A percentile compares a stretch with the other conserved stretches of the same genome.
These are phyloP conservation scores for Agapornis canus DNA, from an alignment of 2,797 vertebrate species.

Conservation along the genomic window DNA sequence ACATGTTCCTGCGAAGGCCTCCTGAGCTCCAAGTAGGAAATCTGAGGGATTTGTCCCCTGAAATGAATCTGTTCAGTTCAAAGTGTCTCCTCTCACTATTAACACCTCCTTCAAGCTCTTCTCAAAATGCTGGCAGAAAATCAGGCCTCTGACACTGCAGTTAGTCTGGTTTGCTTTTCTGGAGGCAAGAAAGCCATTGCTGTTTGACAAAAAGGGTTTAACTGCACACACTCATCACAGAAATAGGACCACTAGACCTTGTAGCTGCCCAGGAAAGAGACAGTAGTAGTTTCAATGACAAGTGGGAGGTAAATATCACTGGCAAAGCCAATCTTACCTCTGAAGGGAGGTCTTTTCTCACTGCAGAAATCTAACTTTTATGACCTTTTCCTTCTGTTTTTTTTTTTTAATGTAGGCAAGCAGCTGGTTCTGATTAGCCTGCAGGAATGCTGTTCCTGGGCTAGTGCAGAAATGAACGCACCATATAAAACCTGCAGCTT, in stretches of 20 bases:
- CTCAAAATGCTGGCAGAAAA: neutral
- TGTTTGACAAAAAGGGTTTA: neutral
- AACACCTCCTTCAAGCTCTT: neutral
- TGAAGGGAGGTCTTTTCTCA: neutral
- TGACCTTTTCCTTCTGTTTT: neutral
- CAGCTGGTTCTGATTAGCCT: neutral
- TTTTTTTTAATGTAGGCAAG: neutral
- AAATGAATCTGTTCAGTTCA: neutral
- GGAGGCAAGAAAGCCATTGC: neutral
- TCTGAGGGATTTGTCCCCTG: neutral
- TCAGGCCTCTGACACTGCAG: neutral
- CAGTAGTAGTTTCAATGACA: neutral
- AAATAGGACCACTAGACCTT: neutral
- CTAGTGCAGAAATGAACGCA: neutral
- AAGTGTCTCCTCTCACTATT: neutral
- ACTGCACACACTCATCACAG: neutral
- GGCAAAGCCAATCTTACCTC: neutral
- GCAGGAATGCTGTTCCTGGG: accelerated
- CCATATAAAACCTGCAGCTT: neutral
- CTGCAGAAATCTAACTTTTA: neutral
- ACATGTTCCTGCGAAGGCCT: neutral
- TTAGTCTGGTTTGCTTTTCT: neutral
- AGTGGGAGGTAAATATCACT: neutral
- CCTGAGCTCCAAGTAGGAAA: neutral
- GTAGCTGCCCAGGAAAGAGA: neutral